A percentile compares a stretch with the other conserved stretches of the same genome.
phyloP scores from a whole-genome alignment of 2,888 invertebrate species.

The Erannis defoliaria region DNA sequence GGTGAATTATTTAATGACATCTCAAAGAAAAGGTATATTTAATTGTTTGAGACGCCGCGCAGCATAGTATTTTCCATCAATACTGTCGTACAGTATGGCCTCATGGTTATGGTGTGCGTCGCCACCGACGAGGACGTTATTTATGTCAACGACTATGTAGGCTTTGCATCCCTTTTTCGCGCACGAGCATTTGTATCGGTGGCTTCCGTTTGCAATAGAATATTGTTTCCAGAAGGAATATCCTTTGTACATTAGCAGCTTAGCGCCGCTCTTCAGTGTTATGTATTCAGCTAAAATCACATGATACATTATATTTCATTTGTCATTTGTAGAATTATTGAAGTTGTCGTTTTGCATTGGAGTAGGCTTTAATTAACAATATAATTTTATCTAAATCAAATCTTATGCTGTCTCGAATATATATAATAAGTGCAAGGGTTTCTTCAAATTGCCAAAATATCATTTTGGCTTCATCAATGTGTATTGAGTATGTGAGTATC shows the following conservation, averaged over 20 bases:
- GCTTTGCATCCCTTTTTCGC: constrained; percentile 19
- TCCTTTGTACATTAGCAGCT: constrained; percentile 30
- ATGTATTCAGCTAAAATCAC: constrained; percentile 28
- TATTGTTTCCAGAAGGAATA: constrained; percentile 27
- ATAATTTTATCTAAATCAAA: no score
- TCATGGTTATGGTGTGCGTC: constrained; percentile 18
- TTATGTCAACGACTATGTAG: neutral
- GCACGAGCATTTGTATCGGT: constrained; percentile 21
- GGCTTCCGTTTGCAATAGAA: neutral
- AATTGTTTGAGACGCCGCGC: no score
- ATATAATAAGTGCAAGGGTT: no score
- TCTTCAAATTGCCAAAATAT: no score
- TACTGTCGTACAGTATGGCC: constrained; percentile 13
- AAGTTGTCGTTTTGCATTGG: no score
- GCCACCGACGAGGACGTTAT: neutral
- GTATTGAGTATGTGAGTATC: no score
- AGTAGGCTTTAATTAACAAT: no score
- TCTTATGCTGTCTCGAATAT: no score
- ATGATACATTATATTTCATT: constrained; percentile 5
- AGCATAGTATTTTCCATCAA: neutral
- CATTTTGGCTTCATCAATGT: no score
- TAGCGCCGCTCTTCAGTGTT: constrained; percentile 13
- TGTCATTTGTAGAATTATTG: no score
- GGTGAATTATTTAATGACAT: no score
- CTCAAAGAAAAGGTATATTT: no score